Percentiles rank a stretch among this genome's conserved stretches.
These are phyloP conservation scores for Brachionichthys hirsutus DNA, from an alignment of 2,113 vertebrate genomes.

Conservation along the genomic window DNA sequence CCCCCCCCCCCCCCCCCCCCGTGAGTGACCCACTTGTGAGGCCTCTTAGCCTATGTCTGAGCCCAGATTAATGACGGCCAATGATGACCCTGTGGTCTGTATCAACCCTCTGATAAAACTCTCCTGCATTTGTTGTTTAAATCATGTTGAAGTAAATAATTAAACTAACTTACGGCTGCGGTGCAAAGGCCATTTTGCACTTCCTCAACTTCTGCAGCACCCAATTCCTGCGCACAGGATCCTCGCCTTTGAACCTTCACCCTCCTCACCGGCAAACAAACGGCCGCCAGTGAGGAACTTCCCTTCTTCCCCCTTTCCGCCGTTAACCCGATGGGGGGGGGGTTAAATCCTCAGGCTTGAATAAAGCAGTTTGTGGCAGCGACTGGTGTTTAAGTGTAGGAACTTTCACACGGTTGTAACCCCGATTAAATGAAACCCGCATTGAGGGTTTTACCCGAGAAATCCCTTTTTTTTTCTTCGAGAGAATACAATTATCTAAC, in stretches of 20 bases:
- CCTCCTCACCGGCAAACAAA: slow-evolving; percentile 8
- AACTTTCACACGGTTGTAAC: slow-evolving; percentile 65
- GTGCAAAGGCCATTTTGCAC: slow-evolving; percentile 10
- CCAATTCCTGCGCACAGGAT: slow-evolving; percentile 3
- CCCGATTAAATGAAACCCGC: slow-evolving; percentile 72
- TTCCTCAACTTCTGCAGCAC: slow-evolving; percentile 19
- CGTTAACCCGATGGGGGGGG: slow-evolving; percentile 25
- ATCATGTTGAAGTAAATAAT: slow-evolving; percentile 14
- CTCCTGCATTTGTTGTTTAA: slow-evolving; percentile 16
- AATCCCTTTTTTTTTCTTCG: slow-evolving; percentile 72
- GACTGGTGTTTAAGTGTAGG: slow-evolving; percentile 40
- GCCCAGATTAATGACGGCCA: slow-evolving; percentile 81
- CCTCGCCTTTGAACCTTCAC: slow-evolving; percentile 14
- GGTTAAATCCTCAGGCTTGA: slow-evolving; percentile 23
- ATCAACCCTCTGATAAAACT: slow-evolving; percentile 7
- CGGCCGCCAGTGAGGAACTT: slow-evolving; percentile 27
- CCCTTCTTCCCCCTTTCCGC: slow-evolving; percentile 49
- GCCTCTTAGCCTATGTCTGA: slow-evolving; percentile 77
- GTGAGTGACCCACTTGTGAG: slow-evolving; percentile 79
- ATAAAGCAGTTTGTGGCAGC: slow-evolving; percentile 43
- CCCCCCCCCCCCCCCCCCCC: slow-evolving; percentile 61
- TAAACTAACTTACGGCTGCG: slow-evolving; percentile 3
- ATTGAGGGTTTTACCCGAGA: slow-evolving; percentile 74
- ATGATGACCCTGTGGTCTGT: slow-evolving; percentile 72
- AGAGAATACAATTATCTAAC: slow-evolving; percentile 71